A percentile compares a stretch with the other conserved stretches of the same genome.
phyloP scores from a whole-genome alignment of 2,888 invertebrate genomes.

The Orthonychiurus folsomi region DNA sequence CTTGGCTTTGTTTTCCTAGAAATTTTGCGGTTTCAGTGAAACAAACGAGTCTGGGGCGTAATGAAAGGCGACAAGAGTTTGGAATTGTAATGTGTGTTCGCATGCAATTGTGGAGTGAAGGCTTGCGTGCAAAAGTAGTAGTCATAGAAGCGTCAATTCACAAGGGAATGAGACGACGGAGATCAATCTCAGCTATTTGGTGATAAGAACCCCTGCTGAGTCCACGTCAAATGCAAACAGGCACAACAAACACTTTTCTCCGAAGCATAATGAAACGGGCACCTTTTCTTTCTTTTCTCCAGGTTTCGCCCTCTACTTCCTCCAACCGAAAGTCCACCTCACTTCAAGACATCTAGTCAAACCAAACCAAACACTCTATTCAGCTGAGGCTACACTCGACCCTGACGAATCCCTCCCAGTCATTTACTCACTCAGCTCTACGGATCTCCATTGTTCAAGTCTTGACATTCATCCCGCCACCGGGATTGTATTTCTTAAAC shows the following conservation, averaged over 20 bases:
- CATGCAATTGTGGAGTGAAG: not conserved
- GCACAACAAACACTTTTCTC: not conserved
- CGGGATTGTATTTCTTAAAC: not conserved
- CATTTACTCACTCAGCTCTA: not conserved
- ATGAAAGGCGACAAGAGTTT: no score
- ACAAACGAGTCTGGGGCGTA: no score
- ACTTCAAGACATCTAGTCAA: not conserved
- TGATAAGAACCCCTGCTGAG: not conserved
- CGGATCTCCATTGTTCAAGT: not conserved
- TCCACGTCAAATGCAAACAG: not conserved
- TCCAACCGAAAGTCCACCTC: not conserved
- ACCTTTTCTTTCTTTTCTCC: no score
- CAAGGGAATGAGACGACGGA: not conserved
- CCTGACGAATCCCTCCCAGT: slow-evolving; percentile 16
- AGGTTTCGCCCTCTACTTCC: slow-evolving; percentile 18
- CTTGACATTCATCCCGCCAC: not conserved
- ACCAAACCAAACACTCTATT: not conserved
- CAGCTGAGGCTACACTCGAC: slow-evolving; percentile 11
- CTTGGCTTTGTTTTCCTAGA: no score
- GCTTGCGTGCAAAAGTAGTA: not conserved
- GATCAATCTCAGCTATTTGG: not conserved
- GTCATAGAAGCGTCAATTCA: no score
- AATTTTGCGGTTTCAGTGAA: no score
- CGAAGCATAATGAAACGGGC: not conserved
- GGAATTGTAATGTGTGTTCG: not conserved